Evolutionary conservation across 1,140 invertebrate species (phyloP).

Genomic region (Drosophila kepulauana): DNA sequence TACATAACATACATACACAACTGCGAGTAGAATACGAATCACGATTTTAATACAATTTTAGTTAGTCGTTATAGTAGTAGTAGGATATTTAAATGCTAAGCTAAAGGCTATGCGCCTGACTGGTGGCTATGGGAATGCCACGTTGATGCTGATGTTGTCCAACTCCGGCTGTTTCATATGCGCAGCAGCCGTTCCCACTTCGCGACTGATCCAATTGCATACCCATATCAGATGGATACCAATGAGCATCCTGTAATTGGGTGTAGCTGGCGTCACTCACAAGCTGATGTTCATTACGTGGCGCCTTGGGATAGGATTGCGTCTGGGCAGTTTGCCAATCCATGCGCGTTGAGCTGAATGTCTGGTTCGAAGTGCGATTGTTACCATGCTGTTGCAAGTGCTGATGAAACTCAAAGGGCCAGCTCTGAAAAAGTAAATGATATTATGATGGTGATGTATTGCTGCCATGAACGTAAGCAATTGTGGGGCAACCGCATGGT

Average conservation of each 20-base stretch:
- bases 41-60: slow-evolving; percentile 68
- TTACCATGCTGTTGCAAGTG: slow-evolving; percentile 54
- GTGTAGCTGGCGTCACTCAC: slow-evolving; percentile 47
- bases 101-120: slow-evolving; percentile 61
- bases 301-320: slow-evolving; percentile 56
- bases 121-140: slow-evolving; percentile 54
- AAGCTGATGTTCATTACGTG: slow-evolving; percentile 42
- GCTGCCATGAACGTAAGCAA: neutral
- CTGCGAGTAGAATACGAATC: slow-evolving; percentile 57
- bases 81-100: slow-evolving; percentile 23
- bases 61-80: slow-evolving; percentile 29
- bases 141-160: slow-evolving; percentile 68
- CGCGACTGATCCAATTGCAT: slow-evolving; percentile 56
- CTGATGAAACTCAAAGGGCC: slow-evolving; percentile 82
- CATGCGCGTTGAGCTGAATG: slow-evolving; percentile 53
- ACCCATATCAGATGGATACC: slow-evolving; percentile 57
- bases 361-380: slow-evolving; percentile 29
- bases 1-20: slow-evolving; percentile 40
- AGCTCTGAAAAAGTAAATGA: slow-evolving; percentile 57
- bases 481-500: slow-evolving; percentile 59
- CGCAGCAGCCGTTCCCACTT: slow-evolving; percentile 42
- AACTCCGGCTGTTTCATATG: slow-evolving; percentile 53
- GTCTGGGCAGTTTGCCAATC: slow-evolving; percentile 63
- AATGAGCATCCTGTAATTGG: slow-evolving; percentile 57
- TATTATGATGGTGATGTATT: slow-evolving; percentile 22